Evolutionary conservation across 2,113 vertebrate species (phyloP).

Genomic region (Menidia beryllina): DNA sequence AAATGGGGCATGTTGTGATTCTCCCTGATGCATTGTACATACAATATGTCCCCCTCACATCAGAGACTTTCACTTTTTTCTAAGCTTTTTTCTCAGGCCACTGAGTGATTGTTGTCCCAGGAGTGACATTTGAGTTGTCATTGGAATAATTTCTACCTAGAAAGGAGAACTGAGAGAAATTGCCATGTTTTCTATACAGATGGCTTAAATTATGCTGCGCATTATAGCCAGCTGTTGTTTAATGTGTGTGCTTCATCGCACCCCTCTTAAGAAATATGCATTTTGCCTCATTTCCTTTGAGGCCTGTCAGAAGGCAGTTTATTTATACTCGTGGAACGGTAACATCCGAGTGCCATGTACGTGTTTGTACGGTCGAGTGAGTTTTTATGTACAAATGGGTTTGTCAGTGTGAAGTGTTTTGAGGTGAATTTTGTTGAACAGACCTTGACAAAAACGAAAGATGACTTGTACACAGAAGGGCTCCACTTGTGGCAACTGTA

Average conservation of each 20-base stretch:
- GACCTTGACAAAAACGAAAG: too few relatives aligned
- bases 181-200: conserved; percentile 39
- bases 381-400: conserved; percentile 23
- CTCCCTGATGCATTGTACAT: conserved; percentile 72
- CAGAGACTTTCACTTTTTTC: conserved; percentile 15
- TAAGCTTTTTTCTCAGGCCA: conserved; percentile 45
- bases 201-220: conserved; percentile 51
- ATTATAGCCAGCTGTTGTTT: conserved; percentile 60
- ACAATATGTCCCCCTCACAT: conserved; percentile 60
- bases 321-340: conserved; percentile 23
- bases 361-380: conserved; percentile 12
- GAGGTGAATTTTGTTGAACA: neutral
- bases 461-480: too few relatives aligned
- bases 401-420: conserved; percentile 12
- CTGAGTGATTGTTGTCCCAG: conserved; percentile 22
- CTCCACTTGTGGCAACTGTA: too few relatives aligned
- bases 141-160: conserved; percentile 40
- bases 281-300: conserved; percentile 21
- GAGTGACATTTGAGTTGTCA: conserved; percentile 50
- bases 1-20: conserved; percentile 58
- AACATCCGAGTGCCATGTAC: conserved; percentile 6
- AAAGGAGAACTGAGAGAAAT: conserved; percentile 26
- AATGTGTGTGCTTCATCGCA: neutral
- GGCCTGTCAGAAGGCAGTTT: conserved; percentile 39
- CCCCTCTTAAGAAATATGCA: conserved; percentile 31